Evolutionary conservation across 2,888 invertebrate species (phyloP).

Genomic region (Lasioglossum zephyrum): DNA sequence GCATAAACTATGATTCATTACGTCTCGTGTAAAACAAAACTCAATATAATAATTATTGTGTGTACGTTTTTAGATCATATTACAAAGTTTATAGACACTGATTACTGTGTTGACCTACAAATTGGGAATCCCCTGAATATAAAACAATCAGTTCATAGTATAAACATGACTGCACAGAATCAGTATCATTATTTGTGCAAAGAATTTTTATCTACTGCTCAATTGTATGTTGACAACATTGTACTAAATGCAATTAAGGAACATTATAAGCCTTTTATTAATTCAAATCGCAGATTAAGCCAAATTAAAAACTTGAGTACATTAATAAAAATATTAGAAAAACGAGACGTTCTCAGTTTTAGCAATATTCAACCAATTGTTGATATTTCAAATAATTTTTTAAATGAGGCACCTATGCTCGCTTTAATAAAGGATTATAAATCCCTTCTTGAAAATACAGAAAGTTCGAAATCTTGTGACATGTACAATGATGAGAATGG

Average conservation of each 20-base stretch:
- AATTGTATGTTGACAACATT: neutral
- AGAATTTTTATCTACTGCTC: constrained; percentile 45
- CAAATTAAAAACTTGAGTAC: constrained; percentile 67
- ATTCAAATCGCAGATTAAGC: constrained; percentile 72
- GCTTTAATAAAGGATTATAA: constrained; percentile 69
- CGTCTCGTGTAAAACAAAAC: neutral
- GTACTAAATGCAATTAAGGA: constrained; percentile 66
- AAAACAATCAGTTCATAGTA: neutral
- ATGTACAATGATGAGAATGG: constrained; percentile 64
- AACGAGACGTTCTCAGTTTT: constrained; percentile 70
- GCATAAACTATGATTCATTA: neutral
- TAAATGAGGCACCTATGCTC: constrained; percentile 59
- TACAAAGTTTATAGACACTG: neutral
- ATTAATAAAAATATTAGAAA: constrained; percentile 76
- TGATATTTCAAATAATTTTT: constrained; percentile 67
- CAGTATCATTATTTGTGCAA: constrained; percentile 36
- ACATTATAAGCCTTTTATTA: constrained; percentile 65
- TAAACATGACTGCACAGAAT: neutral
- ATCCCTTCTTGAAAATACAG: constrained; percentile 25
- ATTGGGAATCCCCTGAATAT: constrained; percentile 33
- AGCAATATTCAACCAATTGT: constrained; percentile 70
- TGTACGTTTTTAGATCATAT: neutral
- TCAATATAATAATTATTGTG: neutral
- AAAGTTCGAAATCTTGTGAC: constrained; percentile 49
- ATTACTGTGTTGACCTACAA: neutral